Percentiles rank a stretch among this genome's conserved stretches.
phyloP scores from a whole-genome alignment of 2,797 vertebrate genomes.

The Brachymystax lenok region DNA sequence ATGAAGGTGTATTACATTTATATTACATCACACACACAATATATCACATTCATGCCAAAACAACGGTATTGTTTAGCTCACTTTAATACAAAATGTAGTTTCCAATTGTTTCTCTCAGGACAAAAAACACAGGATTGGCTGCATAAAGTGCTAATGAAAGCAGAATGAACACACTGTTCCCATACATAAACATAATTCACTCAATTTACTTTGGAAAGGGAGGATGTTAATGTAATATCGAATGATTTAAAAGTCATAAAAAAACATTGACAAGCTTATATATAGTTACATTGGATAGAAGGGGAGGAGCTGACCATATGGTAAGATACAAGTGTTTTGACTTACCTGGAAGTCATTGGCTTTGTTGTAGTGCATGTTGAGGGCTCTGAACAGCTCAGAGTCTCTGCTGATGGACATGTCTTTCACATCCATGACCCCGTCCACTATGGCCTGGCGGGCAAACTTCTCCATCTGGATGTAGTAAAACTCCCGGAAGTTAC shows the following conservation, averaged over 20 bases:
- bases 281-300: background rate
- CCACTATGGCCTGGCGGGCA: conserved; percentile 89
- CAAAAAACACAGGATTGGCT: background rate
- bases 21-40: no score
- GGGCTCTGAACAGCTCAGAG: conserved; percentile 89
- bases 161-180: background rate
- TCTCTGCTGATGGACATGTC: conserved; percentile 84
- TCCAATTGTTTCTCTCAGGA: no score
- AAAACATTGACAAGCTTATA: background rate
- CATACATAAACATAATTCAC: background rate
- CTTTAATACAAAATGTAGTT: no score
- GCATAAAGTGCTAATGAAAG: background rate
- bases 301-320: background rate
- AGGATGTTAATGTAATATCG: no score
- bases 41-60: no score
- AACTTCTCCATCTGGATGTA: conserved; percentile 99
- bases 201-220: background rate
- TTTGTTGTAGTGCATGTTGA: conserved; percentile 96
- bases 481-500: conserved; percentile 97
- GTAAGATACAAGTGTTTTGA: conserved; percentile 4
- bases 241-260: background rate
- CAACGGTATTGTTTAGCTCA: no score
- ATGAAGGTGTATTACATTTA: no score
- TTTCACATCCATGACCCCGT: conserved; percentile 79
- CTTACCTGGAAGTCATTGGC: conserved; percentile 93